Conservation (phyloP, 2,888 invertebrate species). For the Andrena bucephala region DNA sequence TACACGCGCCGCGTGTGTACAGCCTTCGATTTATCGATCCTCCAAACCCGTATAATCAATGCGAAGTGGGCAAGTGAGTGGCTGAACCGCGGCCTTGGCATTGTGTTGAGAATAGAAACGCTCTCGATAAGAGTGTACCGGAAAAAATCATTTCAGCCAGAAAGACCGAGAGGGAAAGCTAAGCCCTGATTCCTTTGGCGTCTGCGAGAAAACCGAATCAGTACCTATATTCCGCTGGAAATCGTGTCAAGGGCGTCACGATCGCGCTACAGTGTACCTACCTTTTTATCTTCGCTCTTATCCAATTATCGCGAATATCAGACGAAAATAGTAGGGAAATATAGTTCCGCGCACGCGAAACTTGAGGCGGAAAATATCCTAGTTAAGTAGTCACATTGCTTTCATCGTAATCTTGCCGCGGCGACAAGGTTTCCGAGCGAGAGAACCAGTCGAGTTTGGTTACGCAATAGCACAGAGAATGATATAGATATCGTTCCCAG, state of each 20-base stretch:
- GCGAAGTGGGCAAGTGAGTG: conserved; percentile 56
- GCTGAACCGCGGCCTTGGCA: conserved; percentile 62
- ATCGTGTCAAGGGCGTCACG: conserved; percentile 30
- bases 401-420: conserved; percentile 19
- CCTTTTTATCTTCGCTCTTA: conserved; percentile 15
- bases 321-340: background rate
- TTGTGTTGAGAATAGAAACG: conserved; percentile 53
- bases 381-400: background rate
- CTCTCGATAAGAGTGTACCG: conserved; percentile 18
- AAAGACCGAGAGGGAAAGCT: background rate
- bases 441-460: conserved; percentile 33
- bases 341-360: background rate
- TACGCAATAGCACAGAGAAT: conserved; percentile 50
- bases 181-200: too few relatives aligned
- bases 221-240: background rate
- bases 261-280: background rate
- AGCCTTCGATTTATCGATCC: conserved; percentile 74
- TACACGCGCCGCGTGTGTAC: conserved; percentile 34
- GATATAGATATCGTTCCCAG: conserved; percentile 25
- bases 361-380: background rate
- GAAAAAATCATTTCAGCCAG: conserved; percentile 18
- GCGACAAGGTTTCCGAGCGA: conserved; percentile 29
- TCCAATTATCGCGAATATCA: background rate
- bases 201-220: background rate
- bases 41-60: conserved; percentile 50